A percentile compares a stretch with the other conserved stretches of the same genome.
Conservation (phyloP, 1,140 invertebrate species). For the Euura saliciscinereae region DNA sequence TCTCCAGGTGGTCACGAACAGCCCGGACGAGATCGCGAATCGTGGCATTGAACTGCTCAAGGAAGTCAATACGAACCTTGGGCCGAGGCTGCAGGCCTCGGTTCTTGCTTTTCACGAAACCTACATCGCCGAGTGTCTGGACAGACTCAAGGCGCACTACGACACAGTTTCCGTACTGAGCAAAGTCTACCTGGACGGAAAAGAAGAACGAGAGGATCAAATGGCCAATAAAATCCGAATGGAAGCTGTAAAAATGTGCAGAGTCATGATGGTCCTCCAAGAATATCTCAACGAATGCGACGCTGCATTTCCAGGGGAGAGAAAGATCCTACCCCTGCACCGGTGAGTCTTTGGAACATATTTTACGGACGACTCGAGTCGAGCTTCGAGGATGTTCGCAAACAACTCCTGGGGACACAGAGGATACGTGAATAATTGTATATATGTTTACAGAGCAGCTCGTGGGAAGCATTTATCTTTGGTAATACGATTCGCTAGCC, state of each 20-base stretch:
- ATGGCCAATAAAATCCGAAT: conserved; percentile 59
- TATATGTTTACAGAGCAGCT: conserved; percentile 68
- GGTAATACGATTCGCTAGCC: conserved; percentile 88
- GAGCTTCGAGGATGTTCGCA: too few species aligned
- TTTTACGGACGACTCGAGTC: too few species aligned
- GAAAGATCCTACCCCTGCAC: conserved; percentile 86
- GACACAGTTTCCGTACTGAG: conserved; percentile 71
- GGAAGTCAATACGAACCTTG: conserved; percentile 93
- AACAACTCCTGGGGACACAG: neutral
- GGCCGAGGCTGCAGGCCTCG: conserved; percentile 78
- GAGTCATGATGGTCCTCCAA: conserved; percentile 91
- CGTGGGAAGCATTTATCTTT: conserved; percentile 89
- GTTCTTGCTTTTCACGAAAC: conserved; percentile 85
- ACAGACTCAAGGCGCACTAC: conserved; percentile 84
- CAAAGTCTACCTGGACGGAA: conserved; percentile 62
- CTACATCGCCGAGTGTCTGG: conserved; percentile 88
- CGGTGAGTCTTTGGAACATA: conserved; percentile 59
- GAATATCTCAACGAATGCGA: conserved; percentile 98
- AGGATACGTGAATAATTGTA: conserved; percentile 6
- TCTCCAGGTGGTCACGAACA: conserved; percentile 80
- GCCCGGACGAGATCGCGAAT: conserved; percentile 89
- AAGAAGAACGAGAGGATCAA: conserved; percentile 51
- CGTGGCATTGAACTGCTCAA: conserved; percentile 90
- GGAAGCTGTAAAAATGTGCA: conserved; percentile 89
- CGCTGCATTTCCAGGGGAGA: conserved; percentile 86